Evolutionary conservation across 2,113 vertebrate species (phyloP), one percentile per base, ranked within the genome.

Genomic region (Fregetta grallaria): DNA sequence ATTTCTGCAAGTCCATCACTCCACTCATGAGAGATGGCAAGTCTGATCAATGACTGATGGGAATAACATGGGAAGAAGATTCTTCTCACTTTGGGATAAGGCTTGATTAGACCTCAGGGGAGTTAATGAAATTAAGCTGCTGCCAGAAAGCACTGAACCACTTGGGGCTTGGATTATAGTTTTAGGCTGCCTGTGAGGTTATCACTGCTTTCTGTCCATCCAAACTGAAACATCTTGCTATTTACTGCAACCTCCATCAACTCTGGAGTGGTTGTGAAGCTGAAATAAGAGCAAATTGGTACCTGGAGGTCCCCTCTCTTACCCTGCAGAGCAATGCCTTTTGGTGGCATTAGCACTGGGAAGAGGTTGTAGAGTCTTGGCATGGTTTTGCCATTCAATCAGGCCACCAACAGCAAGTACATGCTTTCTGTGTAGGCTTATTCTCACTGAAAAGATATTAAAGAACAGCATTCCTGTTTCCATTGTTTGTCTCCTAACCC

Each of bases 11-110:
- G 44, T n/a, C 29, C 25, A 8, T 30, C 58, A 5, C 23, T 58
- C 25, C 9, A 2, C 11, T 3, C 0, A 0, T 30, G 44, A 61
- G 62, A 59, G 3, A 22, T 66, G 72, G 25, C 59, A 59, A 50
- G 26, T 76, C 22, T 61, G 47, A 16, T 50, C 26, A 5, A 0
- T 30, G 65, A 1, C 14, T 71, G 65, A 15, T 15, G 56, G 50
- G 56, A 96, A 70, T 8, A 71, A 61, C 53, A 45, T 36, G 52
- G n/a, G 50, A 12, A 90, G 86, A 90, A 52, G 13, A 1, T 38
- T 86, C 25, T 61, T 90, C 72, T 50, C 42, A 8, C 50, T 73
- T 32, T 22, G 34, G 52, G 40, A 25, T 55, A 55, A 83, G 42
- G 22, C 13, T 17, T 18, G 30, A 44, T 32, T 22, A 67, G 50